Conservation (phyloP, 2,113 vertebrate genomes). For the Gasterosteus nipponicus region DNA sequence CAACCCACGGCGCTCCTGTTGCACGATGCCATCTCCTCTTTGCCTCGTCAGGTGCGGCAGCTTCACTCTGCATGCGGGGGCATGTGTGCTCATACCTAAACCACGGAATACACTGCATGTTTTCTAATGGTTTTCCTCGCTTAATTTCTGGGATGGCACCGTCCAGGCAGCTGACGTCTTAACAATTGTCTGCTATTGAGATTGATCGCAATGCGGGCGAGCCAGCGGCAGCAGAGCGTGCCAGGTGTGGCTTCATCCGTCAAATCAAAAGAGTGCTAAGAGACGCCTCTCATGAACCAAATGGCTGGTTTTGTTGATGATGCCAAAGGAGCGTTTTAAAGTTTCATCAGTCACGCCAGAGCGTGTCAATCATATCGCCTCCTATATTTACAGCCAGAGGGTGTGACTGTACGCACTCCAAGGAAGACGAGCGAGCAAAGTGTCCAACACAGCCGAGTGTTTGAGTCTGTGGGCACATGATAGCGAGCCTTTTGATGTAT, state of each 20-base stretch:
- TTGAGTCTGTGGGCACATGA: conserved; percentile 5
- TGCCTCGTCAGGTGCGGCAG: neutral
- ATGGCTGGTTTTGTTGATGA: conserved; percentile 40
- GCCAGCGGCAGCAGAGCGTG: conserved; percentile 39
- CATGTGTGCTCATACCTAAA: neutral
- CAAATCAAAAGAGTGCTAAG: conserved; percentile 45
- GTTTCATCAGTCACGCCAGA: conserved; percentile 45
- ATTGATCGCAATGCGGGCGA: conserved; percentile 51
- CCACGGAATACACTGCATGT: neutral
- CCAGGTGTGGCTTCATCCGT: conserved; percentile 50
- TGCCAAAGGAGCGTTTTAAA: conserved; percentile 36
- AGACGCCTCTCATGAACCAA: conserved; percentile 51
- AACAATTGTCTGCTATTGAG: conserved; percentile 40
- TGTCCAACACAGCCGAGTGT: neutral
- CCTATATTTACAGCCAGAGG: conserved; percentile 1
- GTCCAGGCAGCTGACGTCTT: conserved; percentile 19
- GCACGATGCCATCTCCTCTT: neutral
- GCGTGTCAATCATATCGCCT: conserved; percentile 33
- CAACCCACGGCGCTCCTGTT: neutral
- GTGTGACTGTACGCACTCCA: neutral
- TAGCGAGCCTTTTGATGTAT: conserved; percentile 55
- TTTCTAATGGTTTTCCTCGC: conserved; percentile 10
- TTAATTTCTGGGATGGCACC: conserved; percentile 3
- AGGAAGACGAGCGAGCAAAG: neutral
- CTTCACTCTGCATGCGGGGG: neutral